Percentiles rank a stretch among this genome's conserved stretches.
phyloP scores from a whole-genome alignment of 1,140 invertebrate species.

The Brachionus manjavacas region DNA sequence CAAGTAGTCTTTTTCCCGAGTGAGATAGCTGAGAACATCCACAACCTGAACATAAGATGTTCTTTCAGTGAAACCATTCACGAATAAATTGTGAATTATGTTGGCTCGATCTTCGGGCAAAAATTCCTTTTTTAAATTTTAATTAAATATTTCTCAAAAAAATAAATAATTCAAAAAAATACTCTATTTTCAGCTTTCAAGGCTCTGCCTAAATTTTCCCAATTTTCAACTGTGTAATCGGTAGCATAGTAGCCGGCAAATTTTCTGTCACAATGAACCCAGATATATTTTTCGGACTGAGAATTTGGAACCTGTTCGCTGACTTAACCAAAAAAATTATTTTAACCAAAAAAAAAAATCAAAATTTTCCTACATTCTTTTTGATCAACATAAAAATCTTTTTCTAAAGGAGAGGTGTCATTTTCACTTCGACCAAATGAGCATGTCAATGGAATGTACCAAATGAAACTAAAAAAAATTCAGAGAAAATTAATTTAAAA shows the following conservation, averaged over 20 bases:
- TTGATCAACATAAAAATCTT: constrained; percentile 6
- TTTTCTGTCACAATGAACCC: constrained; percentile 26
- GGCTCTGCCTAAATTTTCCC: constrained; percentile 16
- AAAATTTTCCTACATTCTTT: constrained; percentile 5
- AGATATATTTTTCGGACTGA: not conserved
- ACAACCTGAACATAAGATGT: constrained; percentile 15
- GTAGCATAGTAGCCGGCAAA: constrained; percentile 33
- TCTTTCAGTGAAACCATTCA: constrained; percentile 36
- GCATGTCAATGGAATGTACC: constrained; percentile 41
- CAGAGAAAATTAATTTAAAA: not conserved
- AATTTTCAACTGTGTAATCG: constrained; percentile 32
- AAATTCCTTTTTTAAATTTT: not conserved
- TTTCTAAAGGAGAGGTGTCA: not conserved
- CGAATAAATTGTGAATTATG: constrained; percentile 35
- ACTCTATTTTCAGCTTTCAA: constrained; percentile 17
- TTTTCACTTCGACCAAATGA: constrained; percentile 28
- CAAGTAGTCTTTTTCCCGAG: constrained; percentile 7
- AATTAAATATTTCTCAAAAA: not conserved
- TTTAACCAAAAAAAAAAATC: not conserved
- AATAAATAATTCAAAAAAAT: not conserved
- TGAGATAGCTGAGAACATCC: constrained; percentile 24
- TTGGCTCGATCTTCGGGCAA: constrained; percentile 31
- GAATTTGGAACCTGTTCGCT: not conserved
- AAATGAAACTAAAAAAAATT: not conserved
- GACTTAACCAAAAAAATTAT: not conserved